These are phyloP conservation scores for Scomber colias DNA, from an alignment of 2,113 vertebrate genomes.

Conservation along the genomic window DNA sequence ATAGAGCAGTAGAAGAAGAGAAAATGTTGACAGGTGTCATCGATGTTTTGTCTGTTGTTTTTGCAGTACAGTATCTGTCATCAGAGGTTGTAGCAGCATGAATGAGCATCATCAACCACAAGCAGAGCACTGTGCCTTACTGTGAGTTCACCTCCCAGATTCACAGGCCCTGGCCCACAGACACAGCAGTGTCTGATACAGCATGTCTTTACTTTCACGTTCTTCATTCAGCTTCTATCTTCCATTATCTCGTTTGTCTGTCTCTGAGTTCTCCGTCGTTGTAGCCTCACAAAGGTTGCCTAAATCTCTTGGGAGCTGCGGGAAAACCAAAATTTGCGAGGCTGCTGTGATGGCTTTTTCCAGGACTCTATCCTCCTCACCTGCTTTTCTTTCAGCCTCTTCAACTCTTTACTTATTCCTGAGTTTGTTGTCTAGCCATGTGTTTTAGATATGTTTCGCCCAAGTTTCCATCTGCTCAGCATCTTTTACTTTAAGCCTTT, in stretches of 20 bases:
- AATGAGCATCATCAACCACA: constrained; percentile 71
- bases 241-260: neutral
- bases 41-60: constrained; percentile 28
- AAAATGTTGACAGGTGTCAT: constrained; percentile 45
- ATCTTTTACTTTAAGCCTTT: constrained; percentile 37
- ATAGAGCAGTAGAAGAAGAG: constrained; percentile 46
- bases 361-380: neutral
- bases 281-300: neutral
- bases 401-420: neutral
- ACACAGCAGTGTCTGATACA: neutral
- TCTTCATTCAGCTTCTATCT: constrained; percentile 23
- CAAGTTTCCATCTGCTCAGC: constrained; percentile 13
- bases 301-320: constrained; percentile 11
- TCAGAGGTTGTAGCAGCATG: constrained; percentile 71
- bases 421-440: neutral
- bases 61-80: constrained; percentile 47
- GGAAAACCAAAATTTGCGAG: constrained; percentile 8
- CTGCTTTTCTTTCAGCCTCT: neutral
- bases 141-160: constrained; percentile 76
- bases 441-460: neutral
- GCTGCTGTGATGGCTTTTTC: neutral
- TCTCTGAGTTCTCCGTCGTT: neutral
- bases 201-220: neutral
- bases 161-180: constrained; percentile 67
- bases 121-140: constrained; percentile 85